These are phyloP conservation scores for Ophioninae sp. DNA, from an alignment of 2,888 invertebrate genomes.

Conservation along the genomic window DNA sequence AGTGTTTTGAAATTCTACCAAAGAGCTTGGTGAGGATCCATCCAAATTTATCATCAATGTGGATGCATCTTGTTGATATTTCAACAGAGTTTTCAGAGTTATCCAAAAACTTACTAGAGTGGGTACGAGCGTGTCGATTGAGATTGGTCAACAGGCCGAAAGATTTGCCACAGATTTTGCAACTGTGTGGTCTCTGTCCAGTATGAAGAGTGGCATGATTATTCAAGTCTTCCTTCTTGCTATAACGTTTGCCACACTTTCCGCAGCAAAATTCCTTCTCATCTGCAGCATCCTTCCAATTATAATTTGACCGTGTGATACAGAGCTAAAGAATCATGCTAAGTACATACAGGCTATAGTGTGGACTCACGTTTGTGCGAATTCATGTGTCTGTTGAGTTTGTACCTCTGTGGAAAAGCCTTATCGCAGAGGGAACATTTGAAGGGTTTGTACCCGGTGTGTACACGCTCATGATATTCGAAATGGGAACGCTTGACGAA, in stretches of 20 bases:
- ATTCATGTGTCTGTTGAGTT: slow-evolving; percentile 86
- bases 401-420: slow-evolving; percentile 86
- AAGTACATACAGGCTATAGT: neutral
- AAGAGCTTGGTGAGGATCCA: too few species aligned
- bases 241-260: slow-evolving; percentile 85
- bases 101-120: slow-evolving; percentile 83
- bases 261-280: slow-evolving; percentile 84
- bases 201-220: slow-evolving; percentile 83
- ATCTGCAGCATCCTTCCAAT: slow-evolving; percentile 73
- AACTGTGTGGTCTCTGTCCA: slow-evolving; percentile 83
- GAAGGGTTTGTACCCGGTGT: slow-evolving; percentile 85
- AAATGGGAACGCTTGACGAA: slow-evolving; percentile 88
- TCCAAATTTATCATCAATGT: too few species aligned
- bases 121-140: slow-evolving; percentile 86
- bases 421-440: slow-evolving; percentile 86
- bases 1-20: too few species aligned
- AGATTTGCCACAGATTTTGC: slow-evolving; percentile 85
- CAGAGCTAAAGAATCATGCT: neutral
- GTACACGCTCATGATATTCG: slow-evolving; percentile 87
- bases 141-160: slow-evolving; percentile 88
- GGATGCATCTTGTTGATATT: neutral
- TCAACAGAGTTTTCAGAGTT: neutral
- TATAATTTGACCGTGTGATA: slow-evolving; percentile 31
- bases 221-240: slow-evolving; percentile 84
- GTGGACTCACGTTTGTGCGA: slow-evolving; percentile 74